These are phyloP conservation scores for Chrysolina americana DNA, from an alignment of 2,888 invertebrate species.

Conservation along the genomic window DNA sequence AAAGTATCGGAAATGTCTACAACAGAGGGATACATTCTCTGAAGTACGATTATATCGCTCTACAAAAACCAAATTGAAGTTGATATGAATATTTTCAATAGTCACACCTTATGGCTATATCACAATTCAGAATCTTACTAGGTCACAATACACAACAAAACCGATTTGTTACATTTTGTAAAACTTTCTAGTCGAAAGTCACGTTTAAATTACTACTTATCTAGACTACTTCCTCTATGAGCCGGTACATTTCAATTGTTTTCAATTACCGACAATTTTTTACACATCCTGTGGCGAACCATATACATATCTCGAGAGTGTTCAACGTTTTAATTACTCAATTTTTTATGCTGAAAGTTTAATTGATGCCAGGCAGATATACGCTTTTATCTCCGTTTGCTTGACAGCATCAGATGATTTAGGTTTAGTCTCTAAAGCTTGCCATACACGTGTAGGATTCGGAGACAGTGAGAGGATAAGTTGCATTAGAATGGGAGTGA, in stretches of 20 bases:
- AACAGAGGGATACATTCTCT: no score
- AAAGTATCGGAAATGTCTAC: no score
- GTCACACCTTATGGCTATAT: no score
- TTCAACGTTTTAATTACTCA: conserved; percentile 16
- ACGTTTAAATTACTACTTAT: conserved; percentile 15
- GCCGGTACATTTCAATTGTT: conserved; percentile 18
- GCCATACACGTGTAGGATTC: not conserved
- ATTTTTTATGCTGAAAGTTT: conserved; percentile 8
- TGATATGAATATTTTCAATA: no score
- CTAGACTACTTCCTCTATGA: conserved; percentile 12
- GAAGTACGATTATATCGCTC: no score
- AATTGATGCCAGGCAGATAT: conserved; percentile 1
- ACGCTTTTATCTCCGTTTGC: conserved; percentile 5
- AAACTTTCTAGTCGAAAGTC: not conserved
- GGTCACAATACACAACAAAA: not conserved
- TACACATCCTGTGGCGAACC: conserved; percentile 7
- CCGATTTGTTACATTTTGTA: not conserved
- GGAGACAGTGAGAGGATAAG: no score
- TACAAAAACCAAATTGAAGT: no score
- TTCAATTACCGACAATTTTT: conserved; percentile 20
- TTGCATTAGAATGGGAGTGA: not conserved
- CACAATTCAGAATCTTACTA: not conserved
- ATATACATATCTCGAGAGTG: not conserved
- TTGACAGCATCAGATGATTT: conserved; percentile 1
- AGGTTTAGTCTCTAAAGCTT: not conserved